Percentiles rank a stretch among this genome's conserved stretches.
Conservation (phyloP, 1,140 invertebrate genomes). For the Drosophila novamexicana region DNA sequence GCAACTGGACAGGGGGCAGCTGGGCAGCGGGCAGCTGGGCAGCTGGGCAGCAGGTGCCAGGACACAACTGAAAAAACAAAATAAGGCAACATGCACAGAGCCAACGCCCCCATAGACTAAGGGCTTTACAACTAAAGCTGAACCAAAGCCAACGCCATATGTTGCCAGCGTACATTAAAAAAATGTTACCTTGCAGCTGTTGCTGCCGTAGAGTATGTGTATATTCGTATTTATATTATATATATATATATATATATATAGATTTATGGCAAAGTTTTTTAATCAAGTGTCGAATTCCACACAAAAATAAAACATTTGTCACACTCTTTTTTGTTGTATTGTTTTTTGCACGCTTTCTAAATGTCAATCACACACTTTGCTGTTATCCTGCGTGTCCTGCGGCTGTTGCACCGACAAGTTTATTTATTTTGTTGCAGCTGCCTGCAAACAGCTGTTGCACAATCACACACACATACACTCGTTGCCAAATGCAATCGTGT, state of each 20-base stretch:
- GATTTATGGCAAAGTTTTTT: slow-evolving; percentile 63
- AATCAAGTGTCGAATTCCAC: slow-evolving; percentile 62
- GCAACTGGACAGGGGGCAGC: slow-evolving; percentile 2
- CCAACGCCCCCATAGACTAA: not conserved
- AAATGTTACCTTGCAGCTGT: slow-evolving; percentile 20
- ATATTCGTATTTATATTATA: not conserved
- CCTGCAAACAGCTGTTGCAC: slow-evolving; percentile 65
- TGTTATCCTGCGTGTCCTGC: slow-evolving; percentile 19
- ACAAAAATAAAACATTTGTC: slow-evolving; percentile 48
- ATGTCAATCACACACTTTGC: slow-evolving; percentile 12
- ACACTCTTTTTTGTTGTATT: slow-evolving; percentile 14
- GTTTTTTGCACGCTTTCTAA: slow-evolving; percentile 6
- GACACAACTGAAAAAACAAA: slow-evolving; percentile 23
- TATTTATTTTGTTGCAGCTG: slow-evolving; percentile 27
- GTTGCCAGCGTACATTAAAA: slow-evolving; percentile 13
- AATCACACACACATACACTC: slow-evolving; percentile 23
- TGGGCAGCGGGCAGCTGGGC: not conserved
- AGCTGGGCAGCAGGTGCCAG: not conserved
- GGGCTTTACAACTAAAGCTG: slow-evolving; percentile 7
- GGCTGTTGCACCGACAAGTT: slow-evolving; percentile 38
- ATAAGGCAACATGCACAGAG: slow-evolving; percentile 2
- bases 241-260: not conserved
- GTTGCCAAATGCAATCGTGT: slow-evolving; percentile 5
- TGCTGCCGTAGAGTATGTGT: slow-evolving; percentile 3
- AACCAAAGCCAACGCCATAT: slow-evolving; percentile 34